Percentiles rank a stretch among this genome's conserved stretches.
phyloP scores from a whole-genome alignment of 1,140 invertebrate genomes.

The Drosophila subpulchrella region DNA sequence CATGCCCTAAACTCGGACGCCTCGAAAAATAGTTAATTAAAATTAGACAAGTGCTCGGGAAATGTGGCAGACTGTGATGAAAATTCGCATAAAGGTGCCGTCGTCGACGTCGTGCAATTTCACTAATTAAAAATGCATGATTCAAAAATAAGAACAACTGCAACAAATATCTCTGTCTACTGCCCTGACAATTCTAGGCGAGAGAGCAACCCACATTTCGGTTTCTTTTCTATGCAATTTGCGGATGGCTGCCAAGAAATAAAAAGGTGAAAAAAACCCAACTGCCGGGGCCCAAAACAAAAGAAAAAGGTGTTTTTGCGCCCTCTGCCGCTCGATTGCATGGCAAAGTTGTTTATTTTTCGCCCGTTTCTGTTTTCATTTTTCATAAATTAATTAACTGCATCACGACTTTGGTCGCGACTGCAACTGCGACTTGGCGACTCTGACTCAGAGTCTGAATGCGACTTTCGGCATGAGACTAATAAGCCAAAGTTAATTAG shows the following conservation, averaged over 20 bases:
- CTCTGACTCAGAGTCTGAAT: constrained; percentile 28
- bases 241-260: constrained; percentile 65
- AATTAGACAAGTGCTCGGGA: constrained; percentile 71
- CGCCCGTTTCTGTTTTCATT: constrained; percentile 58
- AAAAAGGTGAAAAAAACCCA: constrained; percentile 28
- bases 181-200: constrained; percentile 69
- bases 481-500: constrained; percentile 66
- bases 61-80: constrained; percentile 68
- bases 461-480: constrained; percentile 60
- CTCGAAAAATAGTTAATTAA: constrained; percentile 73
- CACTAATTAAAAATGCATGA: constrained; percentile 81
- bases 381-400: constrained; percentile 79
- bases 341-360: constrained; percentile 42
- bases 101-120: constrained; percentile 66
- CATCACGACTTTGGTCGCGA: constrained; percentile 68
- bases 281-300: constrained; percentile 9
- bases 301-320: constrained; percentile 52
- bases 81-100: constrained; percentile 64
- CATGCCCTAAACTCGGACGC: not conserved
- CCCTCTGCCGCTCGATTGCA: constrained; percentile 53
- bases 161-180: constrained; percentile 55
- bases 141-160: constrained; percentile 67
- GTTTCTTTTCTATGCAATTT: constrained; percentile 75
- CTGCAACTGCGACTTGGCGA: constrained; percentile 25
- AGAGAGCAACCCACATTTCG: constrained; percentile 76